Evolutionary conservation across 2,888 invertebrate genomes (phyloP), one percentile per base, ranked within the genome.

Genomic region (Gari tellinella): DNA sequence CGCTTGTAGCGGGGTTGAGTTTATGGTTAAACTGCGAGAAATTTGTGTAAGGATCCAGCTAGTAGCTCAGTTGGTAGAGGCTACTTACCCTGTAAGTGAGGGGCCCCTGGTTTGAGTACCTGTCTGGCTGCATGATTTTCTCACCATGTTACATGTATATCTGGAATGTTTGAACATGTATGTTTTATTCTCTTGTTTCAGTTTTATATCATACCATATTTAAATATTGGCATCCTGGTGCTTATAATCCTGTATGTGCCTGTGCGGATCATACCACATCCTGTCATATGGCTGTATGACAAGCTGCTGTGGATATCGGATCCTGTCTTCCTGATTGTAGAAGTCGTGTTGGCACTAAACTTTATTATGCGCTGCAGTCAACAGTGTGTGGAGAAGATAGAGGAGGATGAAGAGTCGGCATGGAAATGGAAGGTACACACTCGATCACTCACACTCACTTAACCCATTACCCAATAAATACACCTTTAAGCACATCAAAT

Each of bases 341-440:
- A 88, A 81, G 83, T 85, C 26, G 74, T 86, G 12, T 58, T 88
- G 26, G 80, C 81, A 12, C 81, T 84, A 40, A 88, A 88, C 64
- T 83, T 84, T 72, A 80, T 86, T 14, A 88, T 88, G 88, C 82
- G 84, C 45, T 83, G 80, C 65, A 86, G 88, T 69, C 82, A 85
- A 49, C 64, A 61, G 23, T 82, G 81, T 31, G 81, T 72, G 1
- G 86, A 86, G 25, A 80, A 83, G 17, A 86, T 86, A 2, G 81
- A 82, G 48, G 80, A 84, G 45, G 82, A 83, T 46, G 80, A 82
- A 21, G 81, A 82, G 1, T 83, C 81, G 7, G 67, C 80, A 12
- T 72, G 82, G 81, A 86, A 84, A 41, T 74, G 82, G 81, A 86
- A 85, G 84, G 86, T 85, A 78, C 19, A 12, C 15, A 52, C 7